Evolutionary conservation across 2,797 vertebrate species (phyloP).

Genomic region (Danio jaintianensis): DNA sequence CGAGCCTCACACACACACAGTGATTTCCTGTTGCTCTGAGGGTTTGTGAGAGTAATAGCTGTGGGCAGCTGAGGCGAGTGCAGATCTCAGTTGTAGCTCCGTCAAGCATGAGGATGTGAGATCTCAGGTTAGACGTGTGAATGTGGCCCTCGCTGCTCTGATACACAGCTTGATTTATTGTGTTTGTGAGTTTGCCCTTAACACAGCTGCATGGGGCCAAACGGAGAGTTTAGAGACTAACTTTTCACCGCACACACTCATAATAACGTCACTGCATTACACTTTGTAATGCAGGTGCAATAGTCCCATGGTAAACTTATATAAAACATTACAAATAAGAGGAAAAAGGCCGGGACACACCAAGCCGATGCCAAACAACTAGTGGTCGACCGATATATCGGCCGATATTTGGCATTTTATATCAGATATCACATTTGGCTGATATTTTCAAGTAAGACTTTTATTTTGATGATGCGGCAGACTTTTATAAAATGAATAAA

Average conservation of each 20-base stretch:
- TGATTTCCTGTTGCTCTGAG: constrained; percentile 52
- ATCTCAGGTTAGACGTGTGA: neutral
- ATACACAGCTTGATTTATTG: constrained; percentile 15
- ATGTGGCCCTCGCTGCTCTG: neutral
- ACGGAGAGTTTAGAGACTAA: constrained; percentile 12
- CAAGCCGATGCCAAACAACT: too few species aligned
- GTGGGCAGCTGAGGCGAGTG: constrained; percentile 38
- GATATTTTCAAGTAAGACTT: too few species aligned
- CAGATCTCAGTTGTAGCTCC: constrained; percentile 28
- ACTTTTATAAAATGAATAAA: too few species aligned
- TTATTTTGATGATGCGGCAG: too few species aligned
- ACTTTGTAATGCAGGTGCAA: neutral
- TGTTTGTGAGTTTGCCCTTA: neutral
- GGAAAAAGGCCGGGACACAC: too few species aligned
- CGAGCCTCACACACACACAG: constrained; percentile 46
- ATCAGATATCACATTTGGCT: too few species aligned
- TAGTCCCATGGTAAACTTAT: neutral
- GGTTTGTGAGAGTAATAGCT: constrained; percentile 49
- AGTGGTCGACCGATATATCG: too few species aligned
- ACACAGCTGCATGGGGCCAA: neutral
- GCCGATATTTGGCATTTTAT: too few species aligned
- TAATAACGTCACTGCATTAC: neutral
- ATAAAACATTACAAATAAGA: neutral
- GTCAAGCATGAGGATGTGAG: constrained; percentile 28
- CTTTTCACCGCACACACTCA: neutral